Evolutionary conservation across 2,888 invertebrate species (phyloP).

Genomic region (Volucella bombylans): DNA sequence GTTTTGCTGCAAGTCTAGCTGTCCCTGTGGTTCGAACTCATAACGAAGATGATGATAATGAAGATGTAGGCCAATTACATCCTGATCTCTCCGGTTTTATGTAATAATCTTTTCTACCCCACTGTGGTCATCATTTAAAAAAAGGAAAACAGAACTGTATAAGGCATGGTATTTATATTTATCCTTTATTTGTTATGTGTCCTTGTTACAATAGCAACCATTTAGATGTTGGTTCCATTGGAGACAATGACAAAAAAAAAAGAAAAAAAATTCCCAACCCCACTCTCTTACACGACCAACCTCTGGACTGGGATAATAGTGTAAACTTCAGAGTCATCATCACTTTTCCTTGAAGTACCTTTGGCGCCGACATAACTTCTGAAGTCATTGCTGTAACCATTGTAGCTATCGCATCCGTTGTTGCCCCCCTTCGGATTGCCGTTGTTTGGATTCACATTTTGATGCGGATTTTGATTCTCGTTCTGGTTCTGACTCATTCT

Average conservation of each 20-base stretch:
- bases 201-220: constrained; percentile 19
- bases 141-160: not conserved
- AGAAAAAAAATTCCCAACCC: not conserved
- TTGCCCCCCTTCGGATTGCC: constrained; percentile 8
- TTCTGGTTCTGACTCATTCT: constrained; percentile 51
- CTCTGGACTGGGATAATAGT: constrained; percentile 51
- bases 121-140: not conserved
- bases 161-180: constrained; percentile 25
- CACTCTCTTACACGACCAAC: constrained; percentile 9
- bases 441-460: constrained; percentile 29
- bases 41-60: too few species aligned
- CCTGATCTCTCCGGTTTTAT: too few species aligned
- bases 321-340: constrained; percentile 57
- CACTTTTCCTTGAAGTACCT: constrained; percentile 61
- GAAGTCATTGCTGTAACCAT: constrained; percentile 16
- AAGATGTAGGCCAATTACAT: too few species aligned
- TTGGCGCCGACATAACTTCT: constrained; percentile 65
- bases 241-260: constrained; percentile 1
- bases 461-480: constrained; percentile 30
- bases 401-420: constrained; percentile 2
- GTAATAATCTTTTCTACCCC: not conserved
- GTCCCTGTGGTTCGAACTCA: too few species aligned
- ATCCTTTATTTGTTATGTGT: constrained; percentile 44
- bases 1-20: too few species aligned
- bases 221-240: not conserved